phyloP scores from a whole-genome alignment of 2,888 invertebrate species.

The Papilio protenor region DNA sequence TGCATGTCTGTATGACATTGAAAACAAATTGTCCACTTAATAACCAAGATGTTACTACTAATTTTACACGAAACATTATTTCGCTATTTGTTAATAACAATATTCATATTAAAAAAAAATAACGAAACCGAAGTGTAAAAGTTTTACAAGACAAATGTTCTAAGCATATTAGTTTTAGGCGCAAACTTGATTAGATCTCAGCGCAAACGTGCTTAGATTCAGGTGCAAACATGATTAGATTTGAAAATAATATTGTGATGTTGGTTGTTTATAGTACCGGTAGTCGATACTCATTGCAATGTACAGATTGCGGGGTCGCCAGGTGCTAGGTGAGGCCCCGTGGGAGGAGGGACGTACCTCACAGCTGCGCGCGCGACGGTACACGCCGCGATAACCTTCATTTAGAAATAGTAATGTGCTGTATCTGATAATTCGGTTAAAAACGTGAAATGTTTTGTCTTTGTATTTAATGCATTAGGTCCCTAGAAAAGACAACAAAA shows the following conservation, averaged over 20 bases:
- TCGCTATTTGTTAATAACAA: no score
- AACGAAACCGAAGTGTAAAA: no score
- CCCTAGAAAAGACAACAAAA: no score
- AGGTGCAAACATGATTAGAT: neutral
- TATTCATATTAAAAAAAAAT: no score
- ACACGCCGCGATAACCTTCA: slow-evolving; percentile 18
- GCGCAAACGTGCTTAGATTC: neutral
- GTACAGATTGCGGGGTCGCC: slow-evolving; percentile 50
- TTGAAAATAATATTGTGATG: neutral
- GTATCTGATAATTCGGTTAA: neutral
- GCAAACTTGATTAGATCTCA: no score
- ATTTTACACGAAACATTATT: slow-evolving; percentile 18
- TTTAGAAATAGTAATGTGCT: slow-evolving; percentile 15
- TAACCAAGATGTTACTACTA: neutral
- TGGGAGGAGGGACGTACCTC: slow-evolving; percentile 63
- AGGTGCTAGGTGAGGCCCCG: slow-evolving; percentile 53
- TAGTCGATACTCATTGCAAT: slow-evolving; percentile 36
- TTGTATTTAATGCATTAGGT: slow-evolving; percentile 7
- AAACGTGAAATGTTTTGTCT: neutral
- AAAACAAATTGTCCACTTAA: neutral
- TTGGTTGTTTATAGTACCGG: slow-evolving; percentile 18
- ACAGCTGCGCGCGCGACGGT: slow-evolving; percentile 59
- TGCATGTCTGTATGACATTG: neutral
- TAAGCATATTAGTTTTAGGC: no score
- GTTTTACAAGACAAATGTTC: no score